Base-by-base conservation (phyloP, 2,888 invertebrate genomes). In the Trissoscelio sp. region DNA sequence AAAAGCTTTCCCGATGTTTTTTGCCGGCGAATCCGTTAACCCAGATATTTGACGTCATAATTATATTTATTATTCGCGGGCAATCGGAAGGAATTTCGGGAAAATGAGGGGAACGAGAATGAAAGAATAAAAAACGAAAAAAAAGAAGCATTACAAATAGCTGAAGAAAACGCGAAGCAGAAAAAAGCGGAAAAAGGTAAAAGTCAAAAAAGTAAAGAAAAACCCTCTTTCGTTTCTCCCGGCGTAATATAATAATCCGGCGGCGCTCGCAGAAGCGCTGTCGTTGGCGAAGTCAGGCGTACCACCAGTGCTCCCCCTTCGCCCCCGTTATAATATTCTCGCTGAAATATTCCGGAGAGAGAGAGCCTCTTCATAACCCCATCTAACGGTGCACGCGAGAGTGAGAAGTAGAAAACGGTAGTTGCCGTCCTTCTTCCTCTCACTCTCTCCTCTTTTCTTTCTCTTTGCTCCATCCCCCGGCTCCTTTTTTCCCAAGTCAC, bases 261-360 rank as follows among this genome's bases (percentile, higher is more conserved):
- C 74, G 83, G 83, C 80, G 55, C 78, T 83, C 79, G 81, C 67
- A 80, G 85, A 83, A 83, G 80, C 84, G 85, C 84, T 78, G 84
- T 84, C 85, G 86, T 84, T 86, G 83, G 82, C 84, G 85, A 85
- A 85, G 86, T 86, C 83, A 83, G 79, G 86, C 83, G 83, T 78
- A 84, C 75, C 86, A 82, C 69, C 77, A 73, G 81, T 82, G 73
- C 83, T 64, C 81, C 77, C 83, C 75, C 75, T 62, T 31, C 80
- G 82, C 79, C 85, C 81, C 87, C 86, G 88, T 88, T 88, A 89
- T 88, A 88, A 89, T 89, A 89, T 89, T 88, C 88, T 87, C 86
- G 85, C 88, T 84, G 89, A 88, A 87, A 88, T 88, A 89, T 89
- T 88, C 88, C 87, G 85, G 87, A 85, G 87, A 86, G 87, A 85